Conservation (phyloP, 2,888 invertebrate species). For the Agriopis leucophaearia region DNA sequence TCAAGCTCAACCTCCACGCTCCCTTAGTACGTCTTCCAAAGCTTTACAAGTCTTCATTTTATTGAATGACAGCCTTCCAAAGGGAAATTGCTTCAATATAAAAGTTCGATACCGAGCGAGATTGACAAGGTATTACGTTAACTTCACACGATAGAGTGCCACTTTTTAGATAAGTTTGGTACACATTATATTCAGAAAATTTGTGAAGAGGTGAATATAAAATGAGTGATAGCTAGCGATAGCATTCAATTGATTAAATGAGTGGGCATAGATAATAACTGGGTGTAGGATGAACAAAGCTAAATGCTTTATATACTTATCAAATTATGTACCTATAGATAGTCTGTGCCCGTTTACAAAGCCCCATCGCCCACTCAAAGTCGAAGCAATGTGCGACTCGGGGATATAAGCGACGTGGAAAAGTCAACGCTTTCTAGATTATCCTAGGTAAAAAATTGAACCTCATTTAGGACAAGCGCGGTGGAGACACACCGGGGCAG, state of each 20-base stretch:
- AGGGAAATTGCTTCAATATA: slow-evolving; percentile 51
- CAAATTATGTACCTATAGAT: background rate
- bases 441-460: too few species aligned
- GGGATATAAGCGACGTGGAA: too few species aligned
- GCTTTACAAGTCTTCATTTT: slow-evolving; percentile 42
- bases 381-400: too few species aligned
- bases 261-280: slow-evolving; percentile 1
- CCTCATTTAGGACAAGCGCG: too few species aligned
- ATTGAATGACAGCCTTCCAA: slow-evolving; percentile 49
- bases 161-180: slow-evolving; percentile 43
- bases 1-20: slow-evolving; percentile 8
- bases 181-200: slow-evolving; percentile 36
- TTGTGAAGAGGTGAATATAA: slow-evolving; percentile 31
- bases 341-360: background rate
- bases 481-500: too few species aligned
- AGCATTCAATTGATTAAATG: slow-evolving; percentile 15
- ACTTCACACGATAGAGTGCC: slow-evolving; percentile 48
- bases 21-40: slow-evolving; percentile 24
- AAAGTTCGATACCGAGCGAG: slow-evolving; percentile 43
- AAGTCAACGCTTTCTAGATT: too few species aligned
- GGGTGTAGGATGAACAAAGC: slow-evolving; percentile 2
- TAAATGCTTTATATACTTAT: background rate
- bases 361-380: too few species aligned
- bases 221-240: slow-evolving; percentile 12
- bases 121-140: slow-evolving; percentile 45